A percentile compares a stretch with the other conserved stretches of the same genome.
Evolutionary conservation across 2,888 invertebrate genomes (phyloP).

Genomic region (Mantis religiosa): DNA sequence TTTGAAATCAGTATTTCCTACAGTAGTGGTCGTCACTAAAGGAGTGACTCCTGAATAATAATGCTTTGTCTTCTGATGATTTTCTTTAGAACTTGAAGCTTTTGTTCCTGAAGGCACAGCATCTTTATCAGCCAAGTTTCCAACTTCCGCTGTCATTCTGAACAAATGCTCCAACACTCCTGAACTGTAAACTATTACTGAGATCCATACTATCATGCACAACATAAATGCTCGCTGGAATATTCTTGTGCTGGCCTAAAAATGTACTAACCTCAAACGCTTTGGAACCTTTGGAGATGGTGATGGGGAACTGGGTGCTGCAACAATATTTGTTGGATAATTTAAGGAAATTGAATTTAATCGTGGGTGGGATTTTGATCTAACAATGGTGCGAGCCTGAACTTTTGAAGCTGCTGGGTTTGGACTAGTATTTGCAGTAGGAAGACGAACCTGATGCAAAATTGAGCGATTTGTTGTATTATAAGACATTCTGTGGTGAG

Average conservation of each 20-base stretch:
- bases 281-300: constrained; percentile 73
- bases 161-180: constrained; percentile 60
- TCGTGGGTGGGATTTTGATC: constrained; percentile 74
- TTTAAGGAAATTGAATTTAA: constrained; percentile 49
- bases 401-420: constrained; percentile 32
- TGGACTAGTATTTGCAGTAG: not conserved
- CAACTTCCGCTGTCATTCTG: constrained; percentile 15
- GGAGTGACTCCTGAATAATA: not conserved
- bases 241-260: constrained; percentile 91
- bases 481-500: constrained; percentile 28
- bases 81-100: constrained; percentile 20
- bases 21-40: not conserved
- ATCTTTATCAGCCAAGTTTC: not conserved
- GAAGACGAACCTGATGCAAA: not conserved
- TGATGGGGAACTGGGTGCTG: constrained; percentile 41
- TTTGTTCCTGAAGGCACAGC: constrained; percentile 4
- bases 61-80: not conserved
- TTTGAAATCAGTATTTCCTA: not conserved
- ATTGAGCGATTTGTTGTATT: not conserved
- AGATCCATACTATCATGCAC: constrained; percentile 92
- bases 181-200: constrained; percentile 85
- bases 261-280: constrained; percentile 80
- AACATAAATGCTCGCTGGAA: constrained; percentile 93
- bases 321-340: constrained; percentile 49
- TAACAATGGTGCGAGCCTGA: constrained; percentile 45